Base-by-base conservation (phyloP, 37 sponge, comb jelly and placozoan genomes). In the Lycopodina hypogea region DNA sequence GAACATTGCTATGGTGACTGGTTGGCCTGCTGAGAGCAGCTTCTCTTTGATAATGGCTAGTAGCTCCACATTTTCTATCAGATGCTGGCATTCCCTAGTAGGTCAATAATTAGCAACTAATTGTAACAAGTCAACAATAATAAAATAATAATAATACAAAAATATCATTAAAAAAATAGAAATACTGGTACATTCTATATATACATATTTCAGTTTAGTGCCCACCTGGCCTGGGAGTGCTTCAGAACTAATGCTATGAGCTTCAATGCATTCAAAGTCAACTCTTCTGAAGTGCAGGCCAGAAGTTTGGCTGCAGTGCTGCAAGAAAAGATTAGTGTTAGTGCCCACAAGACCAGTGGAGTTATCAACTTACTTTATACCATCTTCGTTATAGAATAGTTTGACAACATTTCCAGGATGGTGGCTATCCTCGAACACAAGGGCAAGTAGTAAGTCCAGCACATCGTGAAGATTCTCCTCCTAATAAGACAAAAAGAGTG, bases 381-480 rank as follows among this genome's bases (percentile, higher is more conserved):
- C 93, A 0, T 73, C 66, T 37, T 28, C 29, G 2, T 77, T 38
- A 19, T 83, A 67, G 30, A 91, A 78, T 50, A 83, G 12, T 42
- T 39, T 68, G 33, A 83, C 76, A 28, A 88, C 38, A 42, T 60
- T 56, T 1, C 71, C 76, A 45, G 81, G 38, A 40, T 42, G 39
- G 75, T 77, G 55, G 29, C 45, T 34, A 69, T 81, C 80, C 62
- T 83, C 79, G 83, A 88, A 88, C 69, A 87, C 59, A 23, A 92
- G 42, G 0, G 82, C 85, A 9, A 89, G 41, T 17, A 92, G 55
- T 21, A 92, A 71, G 33, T 67, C 63, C 51, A 92, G 17, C 0
- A 92, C 82, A 70, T 92, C 93, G 8, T 35, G 58, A 18, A 89
- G 62, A 80, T 89, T 89, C 74, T 92, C 83, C 68, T 82, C 87